A percentile compares a stretch with the other conserved stretches of the same genome.
These are phyloP conservation scores for Cyclophora punctaria DNA, from an alignment of 2,888 invertebrate genomes.

Conservation along the genomic window DNA sequence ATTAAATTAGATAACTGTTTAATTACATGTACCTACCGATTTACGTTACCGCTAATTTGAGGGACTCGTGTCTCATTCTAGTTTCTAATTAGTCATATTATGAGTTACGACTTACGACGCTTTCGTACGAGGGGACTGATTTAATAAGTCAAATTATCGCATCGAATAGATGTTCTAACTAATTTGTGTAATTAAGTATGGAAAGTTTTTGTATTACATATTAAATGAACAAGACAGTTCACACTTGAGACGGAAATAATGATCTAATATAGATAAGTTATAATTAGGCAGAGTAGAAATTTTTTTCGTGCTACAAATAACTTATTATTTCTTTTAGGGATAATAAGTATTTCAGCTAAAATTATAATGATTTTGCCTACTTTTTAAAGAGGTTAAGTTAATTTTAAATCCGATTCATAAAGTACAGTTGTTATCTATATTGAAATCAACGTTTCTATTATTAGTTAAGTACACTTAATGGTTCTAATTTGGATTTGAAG, in stretches of 20 bases:
- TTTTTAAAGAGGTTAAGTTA: too few species aligned
- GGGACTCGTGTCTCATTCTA: constrained; percentile 27
- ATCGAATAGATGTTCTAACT: constrained; percentile 18
- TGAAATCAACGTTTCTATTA: neutral
- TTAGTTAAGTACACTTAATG: too few species aligned
- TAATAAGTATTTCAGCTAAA: too few species aligned
- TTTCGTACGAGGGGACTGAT: constrained; percentile 39
- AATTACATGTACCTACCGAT: constrained; percentile 51
- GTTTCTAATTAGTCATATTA: constrained; percentile 49
- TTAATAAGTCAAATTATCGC: constrained; percentile 40
- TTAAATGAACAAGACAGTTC: constrained; percentile 6
- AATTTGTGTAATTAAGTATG: constrained; percentile 32
- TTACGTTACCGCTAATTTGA: constrained; percentile 41
- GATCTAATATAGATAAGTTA: too few species aligned
- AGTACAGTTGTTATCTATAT: neutral
- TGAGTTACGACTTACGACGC: constrained; percentile 40
- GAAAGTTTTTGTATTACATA: neutral
- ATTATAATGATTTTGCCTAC: too few species aligned
- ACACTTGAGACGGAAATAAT: neutral
- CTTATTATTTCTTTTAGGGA: too few species aligned
- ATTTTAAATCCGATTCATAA: neutral
- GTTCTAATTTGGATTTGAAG: constrained; percentile 9
- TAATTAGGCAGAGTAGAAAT: too few species aligned
- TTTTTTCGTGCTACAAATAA: too few species aligned
- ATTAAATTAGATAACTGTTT: constrained; percentile 71